These are phyloP conservation scores for Yponomeuta sedellus DNA, from an alignment of 2,888 invertebrate genomes.

Conservation along the genomic window DNA sequence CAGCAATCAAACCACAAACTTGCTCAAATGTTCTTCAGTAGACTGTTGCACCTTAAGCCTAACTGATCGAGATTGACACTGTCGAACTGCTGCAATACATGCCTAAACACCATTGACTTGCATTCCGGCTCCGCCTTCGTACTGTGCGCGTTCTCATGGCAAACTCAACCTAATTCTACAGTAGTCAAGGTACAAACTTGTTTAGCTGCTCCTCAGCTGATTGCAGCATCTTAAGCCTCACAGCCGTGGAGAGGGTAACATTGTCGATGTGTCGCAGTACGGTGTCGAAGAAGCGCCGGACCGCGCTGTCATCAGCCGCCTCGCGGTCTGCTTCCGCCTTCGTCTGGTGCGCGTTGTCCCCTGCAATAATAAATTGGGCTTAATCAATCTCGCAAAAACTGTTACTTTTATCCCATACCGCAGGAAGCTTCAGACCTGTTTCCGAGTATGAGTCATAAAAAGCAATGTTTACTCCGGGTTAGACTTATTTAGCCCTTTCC, in stretches of 20 bases:
- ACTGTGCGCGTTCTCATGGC: slow-evolving; percentile 40
- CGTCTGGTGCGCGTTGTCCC: slow-evolving; percentile 50
- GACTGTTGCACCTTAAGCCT: slow-evolving; percentile 77
- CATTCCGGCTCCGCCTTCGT: slow-evolving; percentile 63
- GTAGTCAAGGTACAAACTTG: slow-evolving; percentile 46
- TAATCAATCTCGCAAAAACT: too few species aligned
- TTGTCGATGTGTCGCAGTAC: slow-evolving; percentile 85
- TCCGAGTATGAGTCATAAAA: too few species aligned
- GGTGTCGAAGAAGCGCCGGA: slow-evolving; percentile 83
- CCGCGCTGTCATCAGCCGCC: slow-evolving; percentile 75
- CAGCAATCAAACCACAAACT: slow-evolving; percentile 37
- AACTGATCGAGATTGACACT: slow-evolving; percentile 77
- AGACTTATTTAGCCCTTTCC: too few species aligned
- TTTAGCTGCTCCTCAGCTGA: slow-evolving; percentile 81
- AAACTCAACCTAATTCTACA: not conserved
- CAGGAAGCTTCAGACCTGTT: too few species aligned
- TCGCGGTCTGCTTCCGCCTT: slow-evolving; percentile 48
- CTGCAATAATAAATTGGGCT: slow-evolving; percentile 28
- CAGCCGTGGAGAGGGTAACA: slow-evolving; percentile 77
- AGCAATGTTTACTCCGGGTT: too few species aligned
- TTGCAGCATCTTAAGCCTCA: slow-evolving; percentile 76
- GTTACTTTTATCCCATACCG: too few species aligned
- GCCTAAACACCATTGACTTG: slow-evolving; percentile 76
- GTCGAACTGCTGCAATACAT: slow-evolving; percentile 81
- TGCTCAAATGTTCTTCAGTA: slow-evolving; percentile 80